A percentile compares a stretch with the other conserved stretches of the same genome.
phyloP scores from a whole-genome alignment of 1,140 invertebrate species.

The Alviniconcha marisindica region DNA sequence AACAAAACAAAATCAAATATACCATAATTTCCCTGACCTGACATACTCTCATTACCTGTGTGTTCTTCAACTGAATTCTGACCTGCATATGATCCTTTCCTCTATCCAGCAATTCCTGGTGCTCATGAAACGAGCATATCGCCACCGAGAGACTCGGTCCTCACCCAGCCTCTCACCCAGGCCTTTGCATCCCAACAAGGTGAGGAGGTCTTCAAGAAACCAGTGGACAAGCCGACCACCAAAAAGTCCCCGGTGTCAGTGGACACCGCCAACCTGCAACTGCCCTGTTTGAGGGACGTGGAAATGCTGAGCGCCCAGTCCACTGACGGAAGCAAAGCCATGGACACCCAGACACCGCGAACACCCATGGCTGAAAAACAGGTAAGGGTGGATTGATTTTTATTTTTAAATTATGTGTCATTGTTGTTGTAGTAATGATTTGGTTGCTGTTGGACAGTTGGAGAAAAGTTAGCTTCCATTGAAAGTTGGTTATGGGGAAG shows the following conservation, averaged over 20 bases:
- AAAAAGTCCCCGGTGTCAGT: constrained; percentile 53
- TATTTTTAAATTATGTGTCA: neutral
- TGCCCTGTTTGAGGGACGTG: constrained; percentile 57
- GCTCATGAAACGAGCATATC: neutral
- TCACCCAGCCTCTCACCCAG: too few relatives aligned
- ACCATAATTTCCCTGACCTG: too few relatives aligned
- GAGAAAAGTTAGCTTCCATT: too few relatives aligned
- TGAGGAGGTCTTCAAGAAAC: constrained; percentile 50
- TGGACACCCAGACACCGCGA: constrained; percentile 41
- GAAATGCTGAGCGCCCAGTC: constrained; percentile 74
- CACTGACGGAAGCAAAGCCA: constrained; percentile 47
- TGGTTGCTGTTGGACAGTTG: too few relatives aligned
- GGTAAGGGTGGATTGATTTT: neutral
- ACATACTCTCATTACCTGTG: too few relatives aligned
- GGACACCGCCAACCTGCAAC: constrained; percentile 50
- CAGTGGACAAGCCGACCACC: constrained; percentile 40
- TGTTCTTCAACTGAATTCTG: too few relatives aligned
- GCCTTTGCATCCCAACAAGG: neutral
- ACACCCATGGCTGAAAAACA: constrained; percentile 13
- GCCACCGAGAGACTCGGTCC: neutral
- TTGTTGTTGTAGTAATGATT: neutral
- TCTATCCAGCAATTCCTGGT: neutral
- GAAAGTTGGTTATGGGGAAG: too few relatives aligned
- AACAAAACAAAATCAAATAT: too few relatives aligned
- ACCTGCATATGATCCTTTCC: neutral